phyloP scores from a whole-genome alignment of 1,140 invertebrate genomes.

The Alviniconcha marisindica region DNA sequence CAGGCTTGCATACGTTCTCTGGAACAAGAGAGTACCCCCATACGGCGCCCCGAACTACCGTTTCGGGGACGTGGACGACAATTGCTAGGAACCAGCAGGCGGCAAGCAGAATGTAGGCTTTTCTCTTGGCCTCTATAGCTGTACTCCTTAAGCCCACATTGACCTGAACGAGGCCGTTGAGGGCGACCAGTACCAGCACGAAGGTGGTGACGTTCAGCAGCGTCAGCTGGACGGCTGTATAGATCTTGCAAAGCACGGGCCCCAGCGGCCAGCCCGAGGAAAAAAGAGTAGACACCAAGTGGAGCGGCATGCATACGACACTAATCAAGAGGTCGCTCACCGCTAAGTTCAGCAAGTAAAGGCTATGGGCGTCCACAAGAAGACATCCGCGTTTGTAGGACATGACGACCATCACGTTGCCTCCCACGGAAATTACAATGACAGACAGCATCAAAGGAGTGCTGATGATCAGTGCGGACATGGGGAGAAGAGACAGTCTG shows the following conservation, averaged over 20 bases:
- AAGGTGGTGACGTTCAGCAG: constrained; percentile 18
- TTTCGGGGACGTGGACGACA: not conserved
- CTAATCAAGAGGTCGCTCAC: constrained; percentile 14
- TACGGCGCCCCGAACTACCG: not conserved
- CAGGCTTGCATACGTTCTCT: not conserved
- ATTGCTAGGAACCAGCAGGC: constrained; percentile 3
- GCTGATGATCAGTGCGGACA: not conserved
- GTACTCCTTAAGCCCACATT: not conserved
- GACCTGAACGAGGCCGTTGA: constrained; percentile 6
- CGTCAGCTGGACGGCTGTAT: constrained; percentile 8
- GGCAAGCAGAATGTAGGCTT: not conserved
- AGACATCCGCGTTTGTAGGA: not conserved
- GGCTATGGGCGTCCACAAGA: constrained; percentile 14
- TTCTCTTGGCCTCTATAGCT: not conserved
- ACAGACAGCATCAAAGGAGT: not conserved
- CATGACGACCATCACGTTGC: constrained; percentile 6
- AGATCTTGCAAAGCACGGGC: not conserved
- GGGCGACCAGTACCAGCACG: constrained; percentile 14
- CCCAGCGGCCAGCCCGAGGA: constrained; percentile 5
- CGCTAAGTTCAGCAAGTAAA: constrained; percentile 7
- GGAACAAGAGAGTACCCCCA: not conserved
- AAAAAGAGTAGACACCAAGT: not conserved
- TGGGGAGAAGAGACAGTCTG: not conserved
- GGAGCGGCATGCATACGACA: constrained; percentile 4
- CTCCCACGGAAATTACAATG: not conserved